Base-by-base conservation (phyloP, 2,113 vertebrate species). In the Phocoena sinus region DNA sequence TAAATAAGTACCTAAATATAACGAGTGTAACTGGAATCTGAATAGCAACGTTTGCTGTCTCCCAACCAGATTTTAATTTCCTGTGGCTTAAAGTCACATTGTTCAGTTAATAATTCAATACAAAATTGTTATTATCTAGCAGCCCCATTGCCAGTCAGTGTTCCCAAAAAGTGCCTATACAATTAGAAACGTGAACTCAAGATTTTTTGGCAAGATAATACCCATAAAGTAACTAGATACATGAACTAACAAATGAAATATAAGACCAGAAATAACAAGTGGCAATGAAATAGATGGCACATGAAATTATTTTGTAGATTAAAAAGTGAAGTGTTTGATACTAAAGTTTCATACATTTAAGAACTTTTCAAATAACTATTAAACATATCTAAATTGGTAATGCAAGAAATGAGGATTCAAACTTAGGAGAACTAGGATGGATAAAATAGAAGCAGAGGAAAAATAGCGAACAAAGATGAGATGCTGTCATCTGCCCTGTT, bases 81-180 rank as follows among this genome's bases (percentile, higher is more conserved):
- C 31, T 73, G n/a, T 68, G 21, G 83, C 17, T 92, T 90, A 77
- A 91, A 94, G 65, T 77, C 23, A 77, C 47, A 15, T 73, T 92
- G 80, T 96, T 95, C 58, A 91, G 44, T 63, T 94, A 88, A n/a
- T 58, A 67, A 85, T 84, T 82, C 36, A 76, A 17, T 62, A 93
- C 62, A 91, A 89, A 86, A 68, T 38, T 81, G 8, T 62, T 94
- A 47, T 21, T 89, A 67, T 23, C 23, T 89, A 79, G 44, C 26
- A 80, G 79, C 5, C 5, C 44, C 56, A 80, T 84, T 71, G n/a
- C 56, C 31, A 70, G 41, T 77, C 56, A 89, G 1, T 82, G 44
- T 95, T 90, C 15, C 2, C 20, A 33, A 84, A 50, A 93, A 86
- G 15, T 71, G 23, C 68, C 58, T 81, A 33, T n/a, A 87, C 17